Base-by-base conservation (phyloP, 2,888 invertebrate species). In the Epinotia brunnichana region DNA sequence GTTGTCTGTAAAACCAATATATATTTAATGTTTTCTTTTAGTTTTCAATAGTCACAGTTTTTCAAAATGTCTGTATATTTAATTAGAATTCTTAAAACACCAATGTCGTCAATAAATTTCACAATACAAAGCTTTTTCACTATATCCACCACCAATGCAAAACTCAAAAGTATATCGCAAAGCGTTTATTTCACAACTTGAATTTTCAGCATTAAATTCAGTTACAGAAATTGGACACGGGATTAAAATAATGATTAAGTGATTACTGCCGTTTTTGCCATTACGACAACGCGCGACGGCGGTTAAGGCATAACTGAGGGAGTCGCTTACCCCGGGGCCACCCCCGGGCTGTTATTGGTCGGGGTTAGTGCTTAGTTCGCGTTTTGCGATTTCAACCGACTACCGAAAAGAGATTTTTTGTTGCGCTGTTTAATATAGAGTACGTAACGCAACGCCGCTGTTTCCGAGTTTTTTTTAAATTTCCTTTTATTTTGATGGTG, bases 191-290 rank as follows among this genome's bases (percentile, higher is more conserved):
- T 59, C 15, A 13, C 48, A 62, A n/a, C 41, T 21, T 13, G 15
- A 62, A 54, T 66, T 53, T 53, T 13, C 24, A 39, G 53, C 51
- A 64, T 48, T 10, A 11, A 39, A 39, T 39, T 41, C 56, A 44
- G 48, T 17, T 56, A 56, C 68, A 44, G 64, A 63, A 39, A 17
- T 53, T 59, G 48, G n/a, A 48, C 24, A 60, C 29, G 17, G 11
- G 48, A 63, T 59, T 71, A 66, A 66, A 66, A 66, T 66, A 56
- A 66, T 66, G 66, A 66, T 66, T 66, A 66, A 56, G 54, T 41
- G 41, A 66, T 66, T 66, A 66, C 54, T 5, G 10, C 48, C 51
- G 29, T 24, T 66, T 60, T 64, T 29, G 21, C 15, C 59, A 41
- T 29, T 66, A 59, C 51, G 39, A 66, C 66, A 41, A 66, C 54